Conservation (phyloP, 2,888 invertebrate genomes). For the Xylota segnis region DNA sequence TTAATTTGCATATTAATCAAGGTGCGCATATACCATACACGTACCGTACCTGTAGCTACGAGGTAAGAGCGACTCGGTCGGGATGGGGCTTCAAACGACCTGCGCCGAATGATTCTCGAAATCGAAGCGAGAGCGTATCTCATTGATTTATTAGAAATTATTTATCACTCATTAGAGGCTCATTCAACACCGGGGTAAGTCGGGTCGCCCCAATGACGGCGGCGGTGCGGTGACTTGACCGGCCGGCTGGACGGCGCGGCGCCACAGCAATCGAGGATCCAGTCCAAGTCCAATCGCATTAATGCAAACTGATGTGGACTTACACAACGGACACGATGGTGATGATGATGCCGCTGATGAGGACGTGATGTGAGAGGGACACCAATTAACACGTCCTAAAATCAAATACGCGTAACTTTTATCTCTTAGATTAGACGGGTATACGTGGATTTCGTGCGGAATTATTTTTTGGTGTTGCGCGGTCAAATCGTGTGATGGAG, state of each 20-base stretch:
- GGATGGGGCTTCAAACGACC: conserved; percentile 64
- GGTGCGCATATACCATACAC: conserved; percentile 58
- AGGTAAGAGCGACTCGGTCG: conserved; percentile 16
- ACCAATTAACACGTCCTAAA: conserved; percentile 77
- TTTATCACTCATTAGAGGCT: conserved; percentile 78
- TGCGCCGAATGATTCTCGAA: conserved; percentile 61
- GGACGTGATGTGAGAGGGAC: conserved; percentile 74
- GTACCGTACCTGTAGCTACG: conserved; percentile 47
- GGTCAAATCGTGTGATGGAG: conserved; percentile 22
- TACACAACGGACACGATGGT: conserved; percentile 64
- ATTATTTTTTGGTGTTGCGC: conserved; percentile 50
- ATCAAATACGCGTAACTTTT: conserved; percentile 76
- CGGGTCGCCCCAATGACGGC: conserved; percentile 54
- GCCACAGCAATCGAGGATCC: conserved; percentile 12
- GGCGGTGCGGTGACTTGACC: neutral
- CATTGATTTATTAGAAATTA: conserved; percentile 78
- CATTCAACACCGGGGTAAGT: conserved; percentile 75
- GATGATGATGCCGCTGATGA: conserved; percentile 67
- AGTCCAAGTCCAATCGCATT: conserved; percentile 70
- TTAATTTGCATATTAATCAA: conserved; percentile 79
- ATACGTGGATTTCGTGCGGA: conserved; percentile 62
- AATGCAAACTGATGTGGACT: conserved; percentile 76
- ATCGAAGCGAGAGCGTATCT: conserved; percentile 71
- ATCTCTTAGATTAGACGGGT: conserved; percentile 71
- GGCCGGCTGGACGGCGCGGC: neutral